phyloP scores from a whole-genome alignment of 2,113 vertebrate species.

The Spermophilus dauricus region DNA sequence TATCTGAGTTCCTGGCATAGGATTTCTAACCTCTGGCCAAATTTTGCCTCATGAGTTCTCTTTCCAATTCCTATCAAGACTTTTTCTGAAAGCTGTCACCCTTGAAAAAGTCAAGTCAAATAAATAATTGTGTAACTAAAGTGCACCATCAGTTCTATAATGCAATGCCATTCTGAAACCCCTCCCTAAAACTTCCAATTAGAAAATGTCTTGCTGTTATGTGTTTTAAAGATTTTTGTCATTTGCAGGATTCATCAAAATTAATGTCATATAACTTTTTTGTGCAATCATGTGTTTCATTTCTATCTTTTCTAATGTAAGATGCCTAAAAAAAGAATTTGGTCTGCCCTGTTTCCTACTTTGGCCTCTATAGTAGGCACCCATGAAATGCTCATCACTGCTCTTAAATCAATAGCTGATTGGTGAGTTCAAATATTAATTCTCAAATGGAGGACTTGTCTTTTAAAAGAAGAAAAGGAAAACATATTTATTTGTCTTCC shows the following conservation, averaged over 20 bases:
- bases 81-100: not conserved
- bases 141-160: not conserved
- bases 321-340: not conserved
- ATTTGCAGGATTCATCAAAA: not conserved
- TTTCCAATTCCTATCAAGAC: not conserved
- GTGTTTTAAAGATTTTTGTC: not conserved
- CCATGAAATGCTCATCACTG: not conserved
- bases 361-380: not conserved
- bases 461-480: not conserved
- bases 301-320: not conserved
- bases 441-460: not conserved
- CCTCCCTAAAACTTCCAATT: not conserved
- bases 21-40: not conserved
- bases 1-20: not conserved
- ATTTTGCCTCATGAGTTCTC: not conserved
- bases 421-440: not conserved
- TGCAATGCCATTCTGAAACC: not conserved
- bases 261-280: not conserved
- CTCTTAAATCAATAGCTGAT: not conserved
- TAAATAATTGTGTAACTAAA: not conserved
- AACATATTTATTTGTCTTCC: not conserved
- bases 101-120: slow-evolving; percentile 2
- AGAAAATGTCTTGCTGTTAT: not conserved
- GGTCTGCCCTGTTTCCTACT: not conserved
- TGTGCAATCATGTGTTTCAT: not conserved